These are phyloP conservation scores for Tetropium fuscum DNA, from an alignment of 2,888 invertebrate genomes.

Conservation along the genomic window DNA sequence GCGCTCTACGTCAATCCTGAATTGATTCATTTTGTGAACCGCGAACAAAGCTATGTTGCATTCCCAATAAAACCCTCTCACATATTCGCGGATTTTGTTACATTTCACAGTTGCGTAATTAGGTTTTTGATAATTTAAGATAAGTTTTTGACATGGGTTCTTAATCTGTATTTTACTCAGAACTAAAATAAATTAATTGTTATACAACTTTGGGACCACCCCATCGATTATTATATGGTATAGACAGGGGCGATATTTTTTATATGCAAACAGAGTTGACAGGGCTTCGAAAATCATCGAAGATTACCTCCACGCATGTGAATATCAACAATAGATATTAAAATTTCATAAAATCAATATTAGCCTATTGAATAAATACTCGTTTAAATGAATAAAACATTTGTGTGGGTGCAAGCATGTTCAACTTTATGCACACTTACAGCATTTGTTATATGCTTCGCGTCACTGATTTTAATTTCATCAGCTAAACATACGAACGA, in stretches of 20 bases:
- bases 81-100: too few relatives aligned
- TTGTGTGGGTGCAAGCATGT: neutral
- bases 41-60: too few relatives aligned
- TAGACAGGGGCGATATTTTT: constrained; percentile 10
- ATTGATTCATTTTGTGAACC: too few relatives aligned
- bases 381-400: constrained; percentile 22
- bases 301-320: constrained; percentile 26
- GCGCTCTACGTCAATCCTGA: too few relatives aligned
- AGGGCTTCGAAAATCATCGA: constrained; percentile 5
- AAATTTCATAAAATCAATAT: constrained; percentile 27
- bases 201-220: constrained; percentile 11
- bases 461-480: too few relatives aligned
- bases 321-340: constrained; percentile 26
- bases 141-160: neutral
- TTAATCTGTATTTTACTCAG: neutral
- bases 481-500: too few relatives aligned
- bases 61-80: too few relatives aligned
- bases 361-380: constrained; percentile 1
- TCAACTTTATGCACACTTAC: constrained; percentile 8
- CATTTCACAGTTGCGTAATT: too few relatives aligned
- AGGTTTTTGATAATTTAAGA: too few relatives aligned
- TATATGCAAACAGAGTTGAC: constrained; percentile 20
- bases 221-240: constrained; percentile 22
- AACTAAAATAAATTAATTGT: neutral
- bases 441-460: too few relatives aligned